Base-by-base conservation (phyloP, 2,113 vertebrate genomes). In the Catharus bicknelli region DNA sequence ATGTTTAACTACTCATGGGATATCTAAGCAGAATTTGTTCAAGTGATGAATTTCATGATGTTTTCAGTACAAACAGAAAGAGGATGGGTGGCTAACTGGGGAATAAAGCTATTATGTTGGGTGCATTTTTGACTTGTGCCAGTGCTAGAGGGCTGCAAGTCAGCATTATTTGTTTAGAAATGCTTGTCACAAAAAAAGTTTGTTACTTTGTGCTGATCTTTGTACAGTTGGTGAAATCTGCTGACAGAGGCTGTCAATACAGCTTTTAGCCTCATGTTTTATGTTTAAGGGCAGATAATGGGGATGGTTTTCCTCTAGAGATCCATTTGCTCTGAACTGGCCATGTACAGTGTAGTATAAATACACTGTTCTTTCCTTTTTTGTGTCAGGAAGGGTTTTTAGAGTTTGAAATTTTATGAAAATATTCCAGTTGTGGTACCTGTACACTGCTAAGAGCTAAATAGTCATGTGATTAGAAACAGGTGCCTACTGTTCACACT, bases 151-250 rank as follows among this genome's bases (percentile, higher is more conserved):
- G 67, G 40, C 79, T 79, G 82, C 58, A 3, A 87, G 87, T 94
- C 94, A 95, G 95, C 95, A 72, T 90, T 94, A 94, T 86, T 87
- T 94, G 67, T 80, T 88, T 77, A 78, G 87, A 94, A 96, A 86
- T 93, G 95, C 91, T 96, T 90, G 93, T 94, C 87, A 88, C 93
- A 91, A 95, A 91, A 53, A 87, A 94, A 93, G 85, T 93, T 94
- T 83, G 68, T 77, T 85, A 48, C 86, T 96, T 93, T 94, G 67
- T 94, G 91, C 89, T 96, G 93, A 90, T 91, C 84, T 96, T 90
- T 90, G 69, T 90, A 78, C 70, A 84, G 91, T 90, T 83, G 70
- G 32, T 73, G 85, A 82, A 94, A 91, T 83, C 48, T 95, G 93
- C 94, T 96, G 95, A 94, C 82, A 32, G 15, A 50, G 55, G 30